Conservation (phyloP, 2,113 vertebrate species). For the Suncus etruscus region DNA sequence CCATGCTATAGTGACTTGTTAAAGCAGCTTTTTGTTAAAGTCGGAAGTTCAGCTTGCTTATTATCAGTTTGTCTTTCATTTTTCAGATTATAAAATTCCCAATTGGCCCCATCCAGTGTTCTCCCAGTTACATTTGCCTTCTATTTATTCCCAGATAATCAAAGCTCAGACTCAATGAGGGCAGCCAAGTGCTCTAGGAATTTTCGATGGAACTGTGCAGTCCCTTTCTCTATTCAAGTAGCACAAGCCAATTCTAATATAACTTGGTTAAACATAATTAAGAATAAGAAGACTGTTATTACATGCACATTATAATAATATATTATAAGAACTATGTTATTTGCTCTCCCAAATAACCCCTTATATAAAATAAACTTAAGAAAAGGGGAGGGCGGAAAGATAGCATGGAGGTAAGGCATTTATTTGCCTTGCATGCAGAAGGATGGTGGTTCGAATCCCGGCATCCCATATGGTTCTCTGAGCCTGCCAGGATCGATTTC, state of each 20-base stretch:
- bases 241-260: background rate
- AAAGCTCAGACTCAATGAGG: background rate
- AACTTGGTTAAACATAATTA: background rate
- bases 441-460: too few relatives aligned
- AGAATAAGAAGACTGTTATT: background rate
- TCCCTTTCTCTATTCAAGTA: background rate
- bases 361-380: too few relatives aligned
- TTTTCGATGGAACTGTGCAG: background rate
- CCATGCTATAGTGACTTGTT: constrained; percentile 77
- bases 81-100: constrained; percentile 38
- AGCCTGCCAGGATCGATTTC: too few relatives aligned
- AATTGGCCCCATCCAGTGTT: background rate
- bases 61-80: constrained; percentile 73
- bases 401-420: too few relatives aligned
- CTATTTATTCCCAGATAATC: background rate
- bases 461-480: too few relatives aligned
- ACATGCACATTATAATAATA: background rate
- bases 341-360: background rate
- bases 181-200: background rate
- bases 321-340: background rate
- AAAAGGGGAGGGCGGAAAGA: too few relatives aligned
- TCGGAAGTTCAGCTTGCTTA: constrained; percentile 61
- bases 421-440: too few relatives aligned
- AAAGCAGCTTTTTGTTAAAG: constrained; percentile 78
- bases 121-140: background rate